Base-by-base conservation (phyloP, 2,113 vertebrate genomes). In the Salvelinus namaycush region DNA sequence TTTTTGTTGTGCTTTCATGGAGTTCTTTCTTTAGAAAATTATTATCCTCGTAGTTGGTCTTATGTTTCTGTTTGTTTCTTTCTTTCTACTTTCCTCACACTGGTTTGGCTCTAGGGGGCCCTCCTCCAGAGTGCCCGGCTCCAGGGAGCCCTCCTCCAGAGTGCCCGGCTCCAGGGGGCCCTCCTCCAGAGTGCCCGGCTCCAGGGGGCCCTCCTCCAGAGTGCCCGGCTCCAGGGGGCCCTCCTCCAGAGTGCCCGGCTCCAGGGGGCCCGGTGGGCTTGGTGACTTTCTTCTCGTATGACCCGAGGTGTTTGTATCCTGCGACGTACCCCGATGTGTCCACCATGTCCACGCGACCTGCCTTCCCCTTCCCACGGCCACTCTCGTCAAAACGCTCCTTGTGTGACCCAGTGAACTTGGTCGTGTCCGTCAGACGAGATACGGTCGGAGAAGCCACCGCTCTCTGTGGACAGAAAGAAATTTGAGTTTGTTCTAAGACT, bases 391-490 rank as follows among this genome's bases (percentile, higher is more conserved):
- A 99, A 4, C 97, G 95, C 89, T 97, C 96, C 90, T 97, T 98
- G 93, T 99, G 97, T 65, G 97, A 98, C 31, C 97, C 97, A 0
- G 97, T 99, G 90, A 98, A 99, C 92, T 95, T 97, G 84, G 91
- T 92, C 75, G 97, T 94, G 92, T 99, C 97, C 0, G 97, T 99
- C 65, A 99, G 96, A 34, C 97, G 95, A 1, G 96, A 96, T 77
- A 99, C 96, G 0, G 96, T 98, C 1, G 96, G 96, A 20, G 97
- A 98, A 3, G 96, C 95, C 88, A 98, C 93, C 0, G 97, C 94
- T 93, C 95, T 96, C 97, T 98, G 48, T 73, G 9, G 29, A 68
- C 9, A 64, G 16, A 73, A 24, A 74, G 65, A 76, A 34, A 74
- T 48, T 72, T 71, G 20, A 29, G 5, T 51, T 26, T 49, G 26